A percentile compares a stretch with the other conserved stretches of the same genome.
Conservation (phyloP, 2,888 invertebrate species). For the Lochmaea crataegi region DNA sequence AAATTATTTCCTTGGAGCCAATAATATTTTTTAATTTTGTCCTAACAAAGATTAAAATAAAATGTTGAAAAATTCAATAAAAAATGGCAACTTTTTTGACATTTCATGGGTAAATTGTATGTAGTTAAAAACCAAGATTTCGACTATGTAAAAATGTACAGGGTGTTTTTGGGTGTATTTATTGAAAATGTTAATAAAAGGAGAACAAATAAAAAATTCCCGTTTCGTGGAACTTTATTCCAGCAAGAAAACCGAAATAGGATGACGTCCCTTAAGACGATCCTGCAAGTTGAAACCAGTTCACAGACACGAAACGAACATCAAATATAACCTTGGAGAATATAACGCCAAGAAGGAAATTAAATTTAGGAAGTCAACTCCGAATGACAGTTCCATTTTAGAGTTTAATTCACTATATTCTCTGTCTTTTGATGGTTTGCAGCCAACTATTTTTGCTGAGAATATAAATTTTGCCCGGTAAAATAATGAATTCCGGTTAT, state of each 20-base stretch:
- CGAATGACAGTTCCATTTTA: constrained; percentile 36
- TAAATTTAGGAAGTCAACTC: constrained; percentile 38
- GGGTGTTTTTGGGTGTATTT: no score
- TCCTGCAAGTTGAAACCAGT: constrained; percentile 18
- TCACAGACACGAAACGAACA: constrained; percentile 19
- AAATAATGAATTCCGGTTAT: constrained; percentile 43
- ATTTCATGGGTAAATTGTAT: no score
- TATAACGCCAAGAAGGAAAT: constrained; percentile 34
- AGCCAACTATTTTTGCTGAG: constrained; percentile 43
- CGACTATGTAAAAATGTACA: no score
- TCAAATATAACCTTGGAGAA: constrained; percentile 30
- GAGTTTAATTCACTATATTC: constrained; percentile 43
- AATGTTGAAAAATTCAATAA: no score
- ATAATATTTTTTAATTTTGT: no score
- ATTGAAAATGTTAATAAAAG: not conserved
- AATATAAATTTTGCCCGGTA: constrained; percentile 42
- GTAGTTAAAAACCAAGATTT: no score
- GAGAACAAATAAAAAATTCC: not conserved
- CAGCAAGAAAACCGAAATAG: not conserved
- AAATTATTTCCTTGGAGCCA: no score
- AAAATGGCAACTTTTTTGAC: no score
- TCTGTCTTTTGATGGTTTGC: constrained; percentile 31
- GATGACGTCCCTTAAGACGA: constrained; percentile 3
- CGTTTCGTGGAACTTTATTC: not conserved
- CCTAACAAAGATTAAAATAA: no score